These are phyloP conservation scores for Sebastes vulpes DNA, from an alignment of 2,797 vertebrate species.

Conservation along the genomic window DNA sequence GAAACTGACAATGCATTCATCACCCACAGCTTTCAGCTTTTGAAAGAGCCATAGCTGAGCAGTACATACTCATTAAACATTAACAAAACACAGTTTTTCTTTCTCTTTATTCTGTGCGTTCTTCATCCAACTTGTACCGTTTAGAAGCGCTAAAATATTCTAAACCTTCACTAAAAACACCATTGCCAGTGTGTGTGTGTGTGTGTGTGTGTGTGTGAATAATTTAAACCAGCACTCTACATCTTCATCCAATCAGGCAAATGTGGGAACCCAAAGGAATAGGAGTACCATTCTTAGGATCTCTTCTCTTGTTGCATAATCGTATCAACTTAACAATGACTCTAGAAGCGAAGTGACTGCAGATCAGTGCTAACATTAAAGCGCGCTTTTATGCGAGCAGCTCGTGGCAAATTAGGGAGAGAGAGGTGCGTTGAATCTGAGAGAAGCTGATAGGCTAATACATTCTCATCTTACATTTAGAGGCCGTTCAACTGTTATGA, in stretches of 20 bases:
- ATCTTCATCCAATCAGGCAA: slow-evolving; percentile 38
- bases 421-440: slow-evolving; percentile 24
- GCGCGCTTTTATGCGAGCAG: slow-evolving; percentile 15
- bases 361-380: slow-evolving; percentile 18
- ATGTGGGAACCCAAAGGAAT: slow-evolving; percentile 25
- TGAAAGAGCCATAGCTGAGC: neutral
- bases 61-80: neutral
- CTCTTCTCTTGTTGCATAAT: slow-evolving; percentile 11
- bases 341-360: slow-evolving; percentile 20
- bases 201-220: slow-evolving; percentile 24
- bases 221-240: slow-evolving; percentile 38
- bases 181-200: neutral
- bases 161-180: slow-evolving; percentile 9
- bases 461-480: slow-evolving; percentile 22
- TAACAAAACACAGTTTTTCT: neutral
- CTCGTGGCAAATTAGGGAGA: slow-evolving; percentile 16
- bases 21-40: neutral
- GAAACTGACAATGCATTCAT: neutral
- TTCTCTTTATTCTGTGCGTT: neutral
- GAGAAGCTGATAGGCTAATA: slow-evolving; percentile 13
- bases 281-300: slow-evolving; percentile 4
- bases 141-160: slow-evolving; percentile 33
- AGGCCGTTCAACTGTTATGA: slow-evolving; percentile 9
- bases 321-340: slow-evolving; percentile 39
- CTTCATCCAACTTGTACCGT: slow-evolving; percentile 10